Evolutionary conservation across 2,888 invertebrate species (phyloP), one percentile per base, ranked within the genome.

Genomic region (Leptogaster cylindrica): DNA sequence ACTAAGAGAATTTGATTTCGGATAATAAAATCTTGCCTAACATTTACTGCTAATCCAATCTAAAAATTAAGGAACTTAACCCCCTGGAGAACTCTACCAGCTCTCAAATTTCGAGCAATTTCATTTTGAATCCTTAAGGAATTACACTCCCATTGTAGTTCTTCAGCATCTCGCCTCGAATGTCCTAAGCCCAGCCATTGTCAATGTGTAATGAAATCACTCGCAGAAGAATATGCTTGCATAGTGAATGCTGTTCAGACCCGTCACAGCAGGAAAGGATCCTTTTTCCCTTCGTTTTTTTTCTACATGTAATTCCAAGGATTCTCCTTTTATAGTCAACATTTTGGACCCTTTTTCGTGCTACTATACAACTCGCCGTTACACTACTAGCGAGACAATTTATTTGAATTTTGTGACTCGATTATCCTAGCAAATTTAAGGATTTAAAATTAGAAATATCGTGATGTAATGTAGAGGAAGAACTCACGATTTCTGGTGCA

Each of bases 401-500:
- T 55, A 36, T 36, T 20, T 36, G 23, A 55, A 23, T 6, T 36
- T 12, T 36, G 23, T 55, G 36, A 55, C 7, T 23, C 31, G 23
- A 18, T 55, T 55, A 55, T 55, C 55, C 55, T n/a, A 12, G 36
- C 39, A 55, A 55, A 55, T 55, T 55, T 36, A 36, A 55, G 55
- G 55, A 55, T 55, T 55, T 55, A 55, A 55, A 55, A 55, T 55
- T 55, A 55, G 55, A 55, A 55, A 55, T 55, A 55, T 55, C 55
- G 39, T 39, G 55, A 55, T 39, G 20, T 23, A 12, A 39, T 25
- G 39, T 55, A 20, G 39, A 39, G 18, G 25, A 36, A 23, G 18
- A 55, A 55, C 20, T 46, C 23, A 12, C 23, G 5, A 23, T 46
- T 46, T 25, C 23, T n/a, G 23, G 46, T 55, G 18, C 55, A 55